A percentile compares a stretch with the other conserved stretches of the same genome.
Conservation (phyloP, 2,113 vertebrate genomes). For the Peromyscus leucopus region DNA sequence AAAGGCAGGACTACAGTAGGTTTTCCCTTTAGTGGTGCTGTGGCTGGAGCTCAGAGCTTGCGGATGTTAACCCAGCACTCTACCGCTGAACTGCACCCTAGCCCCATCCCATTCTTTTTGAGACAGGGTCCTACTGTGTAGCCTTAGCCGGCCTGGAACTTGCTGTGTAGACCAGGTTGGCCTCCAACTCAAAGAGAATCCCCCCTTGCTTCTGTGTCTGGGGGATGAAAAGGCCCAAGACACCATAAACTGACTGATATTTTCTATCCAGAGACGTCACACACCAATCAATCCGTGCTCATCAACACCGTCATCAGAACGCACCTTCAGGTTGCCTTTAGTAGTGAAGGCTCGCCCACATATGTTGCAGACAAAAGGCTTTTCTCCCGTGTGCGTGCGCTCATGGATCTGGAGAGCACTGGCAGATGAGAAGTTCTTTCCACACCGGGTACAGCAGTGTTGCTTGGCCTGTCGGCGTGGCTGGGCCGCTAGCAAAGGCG, state of each 20-base stretch:
- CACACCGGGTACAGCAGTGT: slow-evolving; percentile 93
- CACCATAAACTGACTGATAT: not conserved
- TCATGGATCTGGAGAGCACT: slow-evolving; percentile 98
- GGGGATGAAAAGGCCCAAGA: not conserved
- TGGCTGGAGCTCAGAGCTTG: not conserved
- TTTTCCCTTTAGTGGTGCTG: not conserved
- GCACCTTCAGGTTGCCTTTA: slow-evolving; percentile 98
- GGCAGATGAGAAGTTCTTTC: slow-evolving; percentile 98
- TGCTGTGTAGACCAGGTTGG: too few relatives aligned
- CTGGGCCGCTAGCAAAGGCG: slow-evolving; percentile 87
- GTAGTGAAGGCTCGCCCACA: slow-evolving; percentile 98
- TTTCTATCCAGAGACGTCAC: not conserved
- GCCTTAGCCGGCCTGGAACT: not conserved
- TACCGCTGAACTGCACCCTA: not conserved
- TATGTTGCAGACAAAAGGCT: slow-evolving; percentile 96
- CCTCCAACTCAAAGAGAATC: not conserved
- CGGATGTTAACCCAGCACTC: not conserved
- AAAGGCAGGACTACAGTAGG: not conserved
- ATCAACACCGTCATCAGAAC: not conserved
- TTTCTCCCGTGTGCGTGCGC: slow-evolving; percentile 98
- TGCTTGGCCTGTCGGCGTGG: slow-evolving; percentile 94
- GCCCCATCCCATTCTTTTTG: not conserved
- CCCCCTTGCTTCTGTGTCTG: not conserved
- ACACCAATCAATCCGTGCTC: not conserved
- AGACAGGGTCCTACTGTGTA: not conserved